These are phyloP conservation scores for Drosophila hydei DNA, from an alignment of 1,140 invertebrate species.

Conservation along the genomic window DNA sequence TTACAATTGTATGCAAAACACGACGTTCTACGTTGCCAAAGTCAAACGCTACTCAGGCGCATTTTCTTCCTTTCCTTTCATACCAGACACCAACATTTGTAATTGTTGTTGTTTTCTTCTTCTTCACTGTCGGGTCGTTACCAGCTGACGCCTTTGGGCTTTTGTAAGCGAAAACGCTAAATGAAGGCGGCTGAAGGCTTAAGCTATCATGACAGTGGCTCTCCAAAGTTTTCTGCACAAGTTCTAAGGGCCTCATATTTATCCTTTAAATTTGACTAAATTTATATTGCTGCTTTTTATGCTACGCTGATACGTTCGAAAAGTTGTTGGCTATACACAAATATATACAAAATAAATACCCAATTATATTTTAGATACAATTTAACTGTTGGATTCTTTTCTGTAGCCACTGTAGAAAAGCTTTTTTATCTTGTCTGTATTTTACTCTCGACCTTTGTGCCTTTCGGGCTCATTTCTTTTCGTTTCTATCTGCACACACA, in stretches of 20 bases:
- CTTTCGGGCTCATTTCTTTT: slow-evolving; percentile 29
- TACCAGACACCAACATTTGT: background rate
- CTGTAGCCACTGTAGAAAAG: slow-evolving; percentile 9
- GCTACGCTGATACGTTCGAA: too few relatives aligned
- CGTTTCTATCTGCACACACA: slow-evolving; percentile 18
- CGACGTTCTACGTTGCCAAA: slow-evolving; percentile 29
- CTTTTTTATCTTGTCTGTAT: slow-evolving; percentile 29
- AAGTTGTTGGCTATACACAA: too few relatives aligned
- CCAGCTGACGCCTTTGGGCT: slow-evolving; percentile 14
- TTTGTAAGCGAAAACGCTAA: slow-evolving; percentile 13
- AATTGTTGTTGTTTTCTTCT: slow-evolving; percentile 6
- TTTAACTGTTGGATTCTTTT: background rate
- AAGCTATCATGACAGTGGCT: slow-evolving; percentile 5
- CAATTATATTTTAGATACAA: background rate
- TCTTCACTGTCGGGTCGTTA: background rate
- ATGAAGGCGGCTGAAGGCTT: slow-evolving; percentile 8
- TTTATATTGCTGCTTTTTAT: too few relatives aligned
- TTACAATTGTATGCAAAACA: slow-evolving; percentile 40
- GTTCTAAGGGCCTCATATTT: too few relatives aligned
- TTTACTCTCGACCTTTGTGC: slow-evolving; percentile 47
- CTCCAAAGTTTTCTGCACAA: background rate
- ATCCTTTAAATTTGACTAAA: too few relatives aligned
- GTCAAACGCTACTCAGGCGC: slow-evolving; percentile 57
- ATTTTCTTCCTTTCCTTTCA: slow-evolving; percentile 6
- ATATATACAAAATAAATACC: background rate